Evolutionary conservation across 2,888 invertebrate genomes (phyloP).

Genomic region (Hydrotaea cyrtoneurina): DNA sequence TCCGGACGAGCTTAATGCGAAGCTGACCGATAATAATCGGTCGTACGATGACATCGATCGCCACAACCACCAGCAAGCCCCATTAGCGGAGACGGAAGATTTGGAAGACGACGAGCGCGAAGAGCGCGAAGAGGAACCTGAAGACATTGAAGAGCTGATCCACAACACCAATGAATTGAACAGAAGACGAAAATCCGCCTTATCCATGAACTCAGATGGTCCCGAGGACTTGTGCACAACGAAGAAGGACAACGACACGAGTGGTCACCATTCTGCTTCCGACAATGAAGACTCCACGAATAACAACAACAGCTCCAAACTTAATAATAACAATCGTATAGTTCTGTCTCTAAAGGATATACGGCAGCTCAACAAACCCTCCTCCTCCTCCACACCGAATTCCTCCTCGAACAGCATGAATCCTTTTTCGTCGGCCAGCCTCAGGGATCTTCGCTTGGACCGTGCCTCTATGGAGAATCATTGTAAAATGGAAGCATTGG

Average conservation of each 20-base stretch:
- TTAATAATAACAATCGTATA: slow-evolving; percentile 79
- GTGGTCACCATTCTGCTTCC: slow-evolving; percentile 67
- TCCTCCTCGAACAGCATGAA: slow-evolving; percentile 65
- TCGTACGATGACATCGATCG: slow-evolving; percentile 82
- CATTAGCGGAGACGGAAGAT: slow-evolving; percentile 57
- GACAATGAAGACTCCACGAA: slow-evolving; percentile 73
- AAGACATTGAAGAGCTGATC: slow-evolving; percentile 78
- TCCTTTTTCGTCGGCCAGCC: slow-evolving; percentile 74
- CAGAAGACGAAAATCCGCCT: slow-evolving; percentile 76
- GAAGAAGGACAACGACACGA: slow-evolving; percentile 73
- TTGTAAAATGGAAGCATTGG: slow-evolving; percentile 78
- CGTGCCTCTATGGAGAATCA: slow-evolving; percentile 74
- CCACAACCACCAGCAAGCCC: slow-evolving; percentile 73
- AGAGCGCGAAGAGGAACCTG: slow-evolving; percentile 70
- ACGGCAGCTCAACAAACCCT: slow-evolving; percentile 79
- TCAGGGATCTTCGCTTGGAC: slow-evolving; percentile 73
- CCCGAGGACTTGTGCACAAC: slow-evolving; percentile 81
- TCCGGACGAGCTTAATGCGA: slow-evolving; percentile 60
- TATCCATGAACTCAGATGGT: slow-evolving; percentile 76
- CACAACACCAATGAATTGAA: slow-evolving; percentile 75
- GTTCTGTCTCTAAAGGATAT: slow-evolving; percentile 81
- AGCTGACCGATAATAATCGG: slow-evolving; percentile 52
- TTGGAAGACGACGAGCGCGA: slow-evolving; percentile 70
- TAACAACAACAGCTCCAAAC: slow-evolving; percentile 76
- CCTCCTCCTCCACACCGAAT: slow-evolving; percentile 73